phyloP scores from a whole-genome alignment of 2,797 vertebrate genomes.

The Chloroceryle inda region DNA sequence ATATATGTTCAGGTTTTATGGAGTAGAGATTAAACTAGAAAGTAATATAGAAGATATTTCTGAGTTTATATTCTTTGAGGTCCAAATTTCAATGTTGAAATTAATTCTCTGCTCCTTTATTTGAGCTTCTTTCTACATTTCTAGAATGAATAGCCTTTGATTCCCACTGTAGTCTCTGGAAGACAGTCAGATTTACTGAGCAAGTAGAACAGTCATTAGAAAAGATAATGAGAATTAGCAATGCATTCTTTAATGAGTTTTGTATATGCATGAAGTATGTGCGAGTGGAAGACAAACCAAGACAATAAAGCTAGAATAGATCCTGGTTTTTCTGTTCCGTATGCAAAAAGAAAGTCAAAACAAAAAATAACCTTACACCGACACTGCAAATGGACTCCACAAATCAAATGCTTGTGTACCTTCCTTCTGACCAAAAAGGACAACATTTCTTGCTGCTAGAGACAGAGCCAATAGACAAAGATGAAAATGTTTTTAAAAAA shows the following conservation, averaged over 20 bases:
- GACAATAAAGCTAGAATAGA: not conserved
- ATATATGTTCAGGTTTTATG: not conserved
- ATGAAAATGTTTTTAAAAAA: not conserved
- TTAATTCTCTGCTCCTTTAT: not conserved
- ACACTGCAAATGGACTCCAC: not conserved
- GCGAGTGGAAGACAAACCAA: not conserved
- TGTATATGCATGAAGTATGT: not conserved
- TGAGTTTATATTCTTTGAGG: not conserved
- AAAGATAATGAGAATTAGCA: not conserved
- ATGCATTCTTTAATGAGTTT: not conserved
- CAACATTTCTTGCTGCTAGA: not conserved
- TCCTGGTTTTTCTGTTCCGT: not conserved
- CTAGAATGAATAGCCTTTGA: not conserved
- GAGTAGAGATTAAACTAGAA: not conserved
- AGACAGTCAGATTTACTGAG: not conserved
- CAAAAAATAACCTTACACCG: accelerated
- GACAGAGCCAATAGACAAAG: not conserved
- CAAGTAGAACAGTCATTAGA: not conserved
- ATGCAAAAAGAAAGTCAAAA: not conserved
- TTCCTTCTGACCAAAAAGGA: not conserved
- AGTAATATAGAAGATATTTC: not conserved
- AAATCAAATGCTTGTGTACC: not conserved
- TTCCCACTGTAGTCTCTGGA: not conserved
- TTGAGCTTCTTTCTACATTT: not conserved
- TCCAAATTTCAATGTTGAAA: not conserved